Evolutionary conservation across 2,888 invertebrate genomes (phyloP), one percentile per base, ranked within the genome.

Genomic region (Sarcophaga subvicina): DNA sequence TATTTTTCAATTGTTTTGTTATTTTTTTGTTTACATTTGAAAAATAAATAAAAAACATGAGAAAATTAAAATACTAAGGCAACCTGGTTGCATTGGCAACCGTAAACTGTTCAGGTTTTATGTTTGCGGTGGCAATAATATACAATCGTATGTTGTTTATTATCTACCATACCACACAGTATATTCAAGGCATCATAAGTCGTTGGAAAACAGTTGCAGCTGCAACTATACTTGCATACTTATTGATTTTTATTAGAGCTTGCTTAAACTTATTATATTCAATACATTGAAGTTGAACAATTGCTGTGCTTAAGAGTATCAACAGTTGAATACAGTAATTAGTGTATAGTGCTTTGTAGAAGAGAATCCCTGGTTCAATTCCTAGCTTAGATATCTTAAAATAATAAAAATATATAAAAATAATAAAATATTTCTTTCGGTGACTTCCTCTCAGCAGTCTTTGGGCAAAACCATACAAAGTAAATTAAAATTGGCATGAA

Each of bases 41-140:
- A 54, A 83, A 72, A 71, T 59, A 86, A 83, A 80, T 37, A 37
- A 37, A 37, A 37, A 37, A 37, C 37, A 10, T 37, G 37, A 10
- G 37, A 2, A 37, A 10, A 37, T 10, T 37, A 37, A 59, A 86
- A 64, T 37, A 64, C 49, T 69, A 80, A 64, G 79, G 79, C 79
- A 79, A 73, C 80, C 63, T 69, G 54, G 83, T 80, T 86, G 86
- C 86, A 67, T 63, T 80, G 80, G 62, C 76, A 86, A 79, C 80
- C 25, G 27, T 37, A 76, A 37, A 47, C 25, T 67, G 62, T 67
- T 60, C 47, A 62, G 63, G 78, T 45, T 70, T 47, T 70, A 59
- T 73, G 37, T 67, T 12, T 54, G 2, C 17, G 22, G 14, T 17
- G 22, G 22, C 22, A 22, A 22, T 22, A 22, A 22, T 22, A 22